These are phyloP conservation scores for Falco columbarius DNA, from an alignment of 2,797 vertebrate genomes.

Conservation along the genomic window DNA sequence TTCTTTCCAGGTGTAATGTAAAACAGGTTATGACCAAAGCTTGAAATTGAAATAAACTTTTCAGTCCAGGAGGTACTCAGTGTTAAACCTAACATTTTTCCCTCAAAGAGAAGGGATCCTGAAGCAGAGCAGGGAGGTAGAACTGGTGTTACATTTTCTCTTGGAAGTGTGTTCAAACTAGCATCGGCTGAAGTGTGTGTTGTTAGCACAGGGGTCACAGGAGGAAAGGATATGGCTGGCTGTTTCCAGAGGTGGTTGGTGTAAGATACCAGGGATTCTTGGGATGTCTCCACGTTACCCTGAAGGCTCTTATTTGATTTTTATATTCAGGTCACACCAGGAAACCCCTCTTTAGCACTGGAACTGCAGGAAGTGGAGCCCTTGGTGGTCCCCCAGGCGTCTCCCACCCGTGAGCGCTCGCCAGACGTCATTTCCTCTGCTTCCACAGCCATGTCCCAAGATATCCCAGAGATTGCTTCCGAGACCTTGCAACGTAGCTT, in stretches of 20 bases:
- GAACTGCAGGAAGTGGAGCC: constrained; percentile 89
- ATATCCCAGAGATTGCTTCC: constrained; percentile 95
- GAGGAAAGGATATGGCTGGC: not conserved
- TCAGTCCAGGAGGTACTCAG: not conserved
- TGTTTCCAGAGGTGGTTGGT: not conserved
- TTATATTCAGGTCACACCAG: constrained; percentile 66
- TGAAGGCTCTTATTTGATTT: not conserved
- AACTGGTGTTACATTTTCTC: not conserved
- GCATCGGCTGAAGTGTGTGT: not conserved
- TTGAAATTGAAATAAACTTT: not conserved
- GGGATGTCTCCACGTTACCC: not conserved
- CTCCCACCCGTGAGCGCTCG: constrained; percentile 92
- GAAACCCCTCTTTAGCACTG: constrained; percentile 79
- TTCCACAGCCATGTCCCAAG: constrained; percentile 94
- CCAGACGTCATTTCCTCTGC: constrained; percentile 98
- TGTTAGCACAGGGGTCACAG: not conserved
- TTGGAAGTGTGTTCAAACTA: not conserved
- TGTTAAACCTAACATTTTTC: not conserved
- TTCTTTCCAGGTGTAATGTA: not conserved
- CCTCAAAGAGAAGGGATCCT: not conserved
- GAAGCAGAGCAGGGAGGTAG: not conserved
- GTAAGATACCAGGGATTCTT: not conserved
- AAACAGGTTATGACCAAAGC: not conserved
- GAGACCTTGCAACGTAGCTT: constrained; percentile 87
- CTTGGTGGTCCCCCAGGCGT: constrained; percentile 86